Percentiles rank a stretch among this genome's conserved stretches.
Conservation (phyloP, 2,888 invertebrate genomes). For the Chelonus formosanus region DNA sequence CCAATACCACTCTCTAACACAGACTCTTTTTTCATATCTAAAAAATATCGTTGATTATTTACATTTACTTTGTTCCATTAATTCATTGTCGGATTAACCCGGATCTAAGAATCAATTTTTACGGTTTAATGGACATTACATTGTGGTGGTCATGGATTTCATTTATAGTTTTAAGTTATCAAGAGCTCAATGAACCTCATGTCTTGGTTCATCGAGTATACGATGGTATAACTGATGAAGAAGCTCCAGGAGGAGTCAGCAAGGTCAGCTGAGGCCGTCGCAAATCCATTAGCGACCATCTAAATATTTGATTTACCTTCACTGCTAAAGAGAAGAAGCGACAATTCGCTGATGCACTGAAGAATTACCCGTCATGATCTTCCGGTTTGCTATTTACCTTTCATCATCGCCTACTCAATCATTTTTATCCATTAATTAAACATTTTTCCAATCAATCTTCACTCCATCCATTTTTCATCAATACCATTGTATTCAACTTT, state of each 20-base stretch:
- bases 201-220: constrained; percentile 19
- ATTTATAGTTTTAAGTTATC: neutral
- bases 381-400: constrained; percentile 5
- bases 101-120: constrained; percentile 17
- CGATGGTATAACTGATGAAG: constrained; percentile 25
- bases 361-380: neutral
- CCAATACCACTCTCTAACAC: too few relatives aligned
- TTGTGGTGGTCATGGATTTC: constrained; percentile 30
- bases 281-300: constrained; percentile 47
- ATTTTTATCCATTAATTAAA: constrained; percentile 4
- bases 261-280: constrained; percentile 43
- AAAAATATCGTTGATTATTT: constrained; percentile 2
- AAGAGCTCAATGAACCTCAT: constrained; percentile 15
- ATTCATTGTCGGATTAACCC: neutral
- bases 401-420: neutral
- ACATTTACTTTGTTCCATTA: neutral
- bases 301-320: constrained; percentile 46
- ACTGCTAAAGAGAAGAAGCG: neutral
- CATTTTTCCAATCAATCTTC: too few relatives aligned
- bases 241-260: constrained; percentile 19
- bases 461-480: too few relatives aligned
- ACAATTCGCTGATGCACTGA: neutral
- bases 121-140: constrained; percentile 23
- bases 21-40: neutral
- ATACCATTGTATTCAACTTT: too few relatives aligned